Evolutionary conservation across 53 echinoderm and acorn worm species (phyloP), one percentile per base, ranked within the genome.

Genomic region (Echinarachnius parma): DNA sequence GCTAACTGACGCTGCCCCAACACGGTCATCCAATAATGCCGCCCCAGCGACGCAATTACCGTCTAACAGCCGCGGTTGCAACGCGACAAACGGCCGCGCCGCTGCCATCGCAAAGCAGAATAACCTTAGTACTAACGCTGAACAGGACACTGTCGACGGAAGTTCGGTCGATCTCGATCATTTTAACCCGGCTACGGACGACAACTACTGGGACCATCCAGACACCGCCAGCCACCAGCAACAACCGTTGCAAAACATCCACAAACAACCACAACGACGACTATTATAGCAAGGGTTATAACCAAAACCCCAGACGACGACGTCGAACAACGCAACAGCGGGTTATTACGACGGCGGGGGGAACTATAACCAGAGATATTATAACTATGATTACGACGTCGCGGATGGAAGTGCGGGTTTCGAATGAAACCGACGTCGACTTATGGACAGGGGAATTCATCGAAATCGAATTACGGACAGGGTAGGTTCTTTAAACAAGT

Each of bases 341-440:
- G 20, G 30, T 28, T 23, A 4, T 18, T 46, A 47, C n/a, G 28
- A 25, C 8, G 29, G 27, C 10, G 18, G 26, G 13, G 50, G 50
- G 50, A 49, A 49, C 19, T 49, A 49, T 19, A 49, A 49, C 18
- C 50, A 66, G 47, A 48, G 66, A 3, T 66, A 47, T 47, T 66
- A 66, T 31, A 66, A 66, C 47, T 47, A 66, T 13, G 66, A 66
- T 27, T 66, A 66, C 66, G 66, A 66, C 20, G 29, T 48, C 16
- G 11, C 66, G 7, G 48, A 66, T 29, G 21, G 15, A 0, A 52
- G 30, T 46, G 29, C 13, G 46, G 48, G 47, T 66, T 46, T 14
- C 28, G 47, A 48, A 48, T 66, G 66, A 21, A 27, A n/a, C 2
- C 48, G 2, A 21, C 19, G 46, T 66, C 66, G 48, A 28, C 66